Evolutionary conservation across 1,140 invertebrate species (phyloP).

Genomic region (Whitmania pigra): DNA sequence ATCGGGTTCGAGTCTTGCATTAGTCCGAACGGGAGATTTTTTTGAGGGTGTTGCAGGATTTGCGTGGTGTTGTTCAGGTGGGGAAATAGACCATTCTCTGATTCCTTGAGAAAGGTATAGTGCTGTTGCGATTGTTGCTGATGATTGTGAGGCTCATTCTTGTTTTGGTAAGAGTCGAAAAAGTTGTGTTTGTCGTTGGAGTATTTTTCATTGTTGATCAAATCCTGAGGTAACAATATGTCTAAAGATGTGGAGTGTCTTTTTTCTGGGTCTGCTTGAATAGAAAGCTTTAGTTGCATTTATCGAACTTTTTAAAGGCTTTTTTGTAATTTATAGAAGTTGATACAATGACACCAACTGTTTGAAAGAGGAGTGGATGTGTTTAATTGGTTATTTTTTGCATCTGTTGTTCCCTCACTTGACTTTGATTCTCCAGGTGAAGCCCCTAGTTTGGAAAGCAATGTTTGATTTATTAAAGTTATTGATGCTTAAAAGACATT

Average conservation of each 20-base stretch:
- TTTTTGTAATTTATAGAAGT: neutral
- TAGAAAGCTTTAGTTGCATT: neutral
- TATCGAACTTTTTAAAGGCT: neutral
- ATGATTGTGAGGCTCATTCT: neutral
- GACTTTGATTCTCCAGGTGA: neutral
- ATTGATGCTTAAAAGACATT: too few species aligned
- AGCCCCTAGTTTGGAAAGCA: neutral
- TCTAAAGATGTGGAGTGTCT: slow-evolving; percentile 4
- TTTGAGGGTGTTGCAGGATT: slow-evolving; percentile 28
- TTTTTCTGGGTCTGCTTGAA: slow-evolving; percentile 9
- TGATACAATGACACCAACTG: too few species aligned
- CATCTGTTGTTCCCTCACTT: neutral
- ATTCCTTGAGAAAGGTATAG: neutral
- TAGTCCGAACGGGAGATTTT: slow-evolving; percentile 21
- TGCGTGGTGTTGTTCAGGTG: slow-evolving; percentile 18
- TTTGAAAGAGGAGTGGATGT: too few species aligned
- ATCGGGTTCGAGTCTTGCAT: slow-evolving; percentile 60
- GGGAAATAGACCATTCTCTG: neutral
- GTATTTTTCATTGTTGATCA: neutral
- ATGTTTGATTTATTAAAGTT: neutral
- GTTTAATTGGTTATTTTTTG: too few species aligned
- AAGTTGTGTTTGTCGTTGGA: neutral
- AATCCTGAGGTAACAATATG: neutral
- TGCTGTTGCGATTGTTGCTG: neutral
- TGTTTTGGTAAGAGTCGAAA: neutral